phyloP scores from a whole-genome alignment of 2,113 vertebrate species.

The Syrmaticus mikado region DNA sequence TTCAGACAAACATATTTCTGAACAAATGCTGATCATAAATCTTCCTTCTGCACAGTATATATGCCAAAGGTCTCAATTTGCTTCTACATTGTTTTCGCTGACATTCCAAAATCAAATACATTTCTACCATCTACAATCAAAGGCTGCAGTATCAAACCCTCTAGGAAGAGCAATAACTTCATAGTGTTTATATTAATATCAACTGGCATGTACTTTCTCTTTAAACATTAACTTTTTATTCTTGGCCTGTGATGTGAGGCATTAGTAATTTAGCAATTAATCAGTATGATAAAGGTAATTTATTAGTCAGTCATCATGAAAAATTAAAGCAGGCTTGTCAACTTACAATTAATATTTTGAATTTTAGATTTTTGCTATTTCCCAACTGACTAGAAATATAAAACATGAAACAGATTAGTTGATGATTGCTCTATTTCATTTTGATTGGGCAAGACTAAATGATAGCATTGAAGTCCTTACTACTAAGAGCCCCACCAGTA shows the following conservation, averaged over 20 bases:
- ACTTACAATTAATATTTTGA: conserved; percentile 80
- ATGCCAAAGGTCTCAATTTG: conserved; percentile 1
- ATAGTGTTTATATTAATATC: conserved; percentile 62
- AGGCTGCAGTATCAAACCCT: conserved; percentile 10
- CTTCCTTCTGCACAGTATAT: conserved; percentile 2
- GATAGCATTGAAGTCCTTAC: conserved; percentile 67
- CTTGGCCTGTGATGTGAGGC: conserved; percentile 57
- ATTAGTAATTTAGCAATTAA: conserved; percentile 75
- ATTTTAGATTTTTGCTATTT: conserved; percentile 79
- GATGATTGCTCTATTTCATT: conserved; percentile 72
- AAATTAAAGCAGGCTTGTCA: conserved; percentile 77
- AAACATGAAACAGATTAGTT: conserved; percentile 79
- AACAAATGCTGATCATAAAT: background rate
- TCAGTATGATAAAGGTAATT: conserved; percentile 74
- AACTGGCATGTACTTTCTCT: conserved; percentile 59
- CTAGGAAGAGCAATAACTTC: conserved; percentile 22
- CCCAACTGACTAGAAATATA: conserved; percentile 76
- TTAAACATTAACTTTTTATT: conserved; percentile 65
- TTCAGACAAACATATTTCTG: conserved; percentile 15
- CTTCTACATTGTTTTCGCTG: background rate
- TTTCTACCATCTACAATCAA: conserved; percentile 19
- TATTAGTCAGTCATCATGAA: conserved; percentile 76
- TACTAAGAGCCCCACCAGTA: conserved; percentile 38
- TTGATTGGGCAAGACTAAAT: conserved; percentile 68
- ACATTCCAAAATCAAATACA: background rate